A percentile compares a stretch with the other conserved stretches of the same genome.
phyloP scores from a whole-genome alignment of 2,113 vertebrate genomes.

The Paracanthobrama guichenoti region DNA sequence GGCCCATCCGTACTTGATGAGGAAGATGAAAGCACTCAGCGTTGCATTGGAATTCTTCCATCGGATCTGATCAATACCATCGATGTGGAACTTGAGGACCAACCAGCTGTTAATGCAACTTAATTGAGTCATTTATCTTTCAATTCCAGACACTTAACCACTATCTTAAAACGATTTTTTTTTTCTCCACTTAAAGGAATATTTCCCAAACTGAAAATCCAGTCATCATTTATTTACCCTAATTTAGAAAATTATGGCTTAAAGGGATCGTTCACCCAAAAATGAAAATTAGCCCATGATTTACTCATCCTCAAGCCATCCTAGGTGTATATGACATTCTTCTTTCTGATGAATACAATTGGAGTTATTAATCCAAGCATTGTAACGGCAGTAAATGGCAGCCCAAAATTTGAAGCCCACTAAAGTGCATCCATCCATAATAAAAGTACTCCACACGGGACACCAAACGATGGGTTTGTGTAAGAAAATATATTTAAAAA shows the following conservation, averaged over 20 bases:
- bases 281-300: no score
- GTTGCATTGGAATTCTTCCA: constrained; percentile 37
- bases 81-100: constrained; percentile 45
- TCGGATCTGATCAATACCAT: constrained; percentile 54
- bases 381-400: no score
- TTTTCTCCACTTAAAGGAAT: constrained; percentile 51
- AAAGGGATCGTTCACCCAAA: no score
- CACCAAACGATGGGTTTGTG: no score
- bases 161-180: constrained; percentile 43
- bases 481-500: no score
- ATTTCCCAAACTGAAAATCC: background rate
- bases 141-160: constrained; percentile 42
- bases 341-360: no score
- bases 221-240: background rate
- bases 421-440: no score
- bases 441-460: no score
- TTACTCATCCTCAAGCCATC: no score
- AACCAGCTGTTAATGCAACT: constrained; percentile 57
- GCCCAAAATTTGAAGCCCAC: no score
- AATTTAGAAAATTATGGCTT: background rate
- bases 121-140: constrained; percentile 64
- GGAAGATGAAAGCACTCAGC: constrained; percentile 31
- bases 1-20: constrained; percentile 48
- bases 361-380: no score
- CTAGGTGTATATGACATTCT: no score